Conservation (phyloP, 2,888 invertebrate species). For the Drosophila demipolita region DNA sequence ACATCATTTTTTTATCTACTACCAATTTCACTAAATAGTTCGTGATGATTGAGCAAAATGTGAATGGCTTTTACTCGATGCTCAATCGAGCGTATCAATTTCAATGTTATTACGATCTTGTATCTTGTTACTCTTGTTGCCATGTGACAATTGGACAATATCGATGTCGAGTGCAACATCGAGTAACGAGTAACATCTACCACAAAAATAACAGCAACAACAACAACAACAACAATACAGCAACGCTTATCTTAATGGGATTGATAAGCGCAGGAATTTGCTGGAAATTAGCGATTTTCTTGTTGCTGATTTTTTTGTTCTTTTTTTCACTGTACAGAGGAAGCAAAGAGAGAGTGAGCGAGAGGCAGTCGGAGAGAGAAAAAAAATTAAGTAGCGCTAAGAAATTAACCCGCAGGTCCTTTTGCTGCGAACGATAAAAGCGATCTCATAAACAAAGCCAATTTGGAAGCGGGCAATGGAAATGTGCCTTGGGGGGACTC, state of each 20-base stretch:
- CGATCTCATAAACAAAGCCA: conserved; percentile 81
- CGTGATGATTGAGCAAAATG: conserved; percentile 51
- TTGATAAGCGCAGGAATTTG: conserved; percentile 56
- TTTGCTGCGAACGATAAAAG: conserved; percentile 65
- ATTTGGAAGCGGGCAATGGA: conserved; percentile 68
- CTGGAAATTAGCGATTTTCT: conserved; percentile 37
- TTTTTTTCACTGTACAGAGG: not conserved
- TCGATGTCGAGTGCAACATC: conserved; percentile 13
- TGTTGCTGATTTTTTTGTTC: not conserved
- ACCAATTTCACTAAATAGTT: conserved; percentile 11
- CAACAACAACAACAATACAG: not conserved
- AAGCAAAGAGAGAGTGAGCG: not conserved
- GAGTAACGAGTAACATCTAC: conserved; percentile 16
- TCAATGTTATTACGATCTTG: conserved; percentile 25
- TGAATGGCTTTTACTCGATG: conserved; percentile 59
- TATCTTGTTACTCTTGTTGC: not conserved
- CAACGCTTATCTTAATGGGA: conserved; percentile 31
- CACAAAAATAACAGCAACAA: conserved; percentile 4
- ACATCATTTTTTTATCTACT: not conserved
- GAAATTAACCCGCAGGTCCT: conserved; percentile 81
- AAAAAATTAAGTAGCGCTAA: conserved; percentile 77
- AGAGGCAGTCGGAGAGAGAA: not conserved
- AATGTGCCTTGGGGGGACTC: conserved; percentile 21
- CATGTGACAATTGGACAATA: conserved; percentile 11
- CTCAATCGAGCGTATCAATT: conserved; percentile 62